Percentiles rank a stretch among this genome's conserved stretches.
phyloP scores from a whole-genome alignment of 2,113 vertebrate species.

The Pithys albifrons region DNA sequence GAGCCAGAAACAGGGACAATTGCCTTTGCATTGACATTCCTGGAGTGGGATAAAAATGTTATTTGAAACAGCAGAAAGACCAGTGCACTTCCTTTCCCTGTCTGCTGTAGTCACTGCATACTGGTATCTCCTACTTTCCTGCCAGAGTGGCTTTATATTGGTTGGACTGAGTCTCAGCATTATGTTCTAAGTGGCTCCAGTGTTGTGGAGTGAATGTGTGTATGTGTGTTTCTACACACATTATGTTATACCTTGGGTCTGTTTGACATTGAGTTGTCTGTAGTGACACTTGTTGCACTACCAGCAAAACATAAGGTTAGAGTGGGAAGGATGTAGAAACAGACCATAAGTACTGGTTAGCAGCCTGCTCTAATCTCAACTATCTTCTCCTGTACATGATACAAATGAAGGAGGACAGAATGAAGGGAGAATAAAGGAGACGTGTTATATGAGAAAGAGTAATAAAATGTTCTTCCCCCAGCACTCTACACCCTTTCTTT shows the following conservation, averaged over 20 bases:
- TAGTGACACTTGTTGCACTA: neutral
- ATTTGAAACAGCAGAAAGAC: neutral
- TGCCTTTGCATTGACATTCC: neutral
- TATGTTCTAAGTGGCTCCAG: neutral
- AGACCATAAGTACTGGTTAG: neutral
- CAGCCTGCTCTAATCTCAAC: neutral
- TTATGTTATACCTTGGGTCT: neutral
- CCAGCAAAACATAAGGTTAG: neutral
- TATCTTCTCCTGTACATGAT: neutral
- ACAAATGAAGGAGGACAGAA: neutral
- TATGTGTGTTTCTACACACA: neutral
- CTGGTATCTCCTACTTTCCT: neutral
- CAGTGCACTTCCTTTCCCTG: neutral
- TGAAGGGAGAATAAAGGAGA: neutral
- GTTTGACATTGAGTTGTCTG: neutral
- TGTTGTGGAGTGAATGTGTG: neutral
- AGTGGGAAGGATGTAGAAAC: neutral
- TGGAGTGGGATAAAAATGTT: neutral
- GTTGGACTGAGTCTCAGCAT: neutral
- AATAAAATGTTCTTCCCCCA: neutral
- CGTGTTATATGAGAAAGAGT: neutral
- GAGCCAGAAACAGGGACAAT: neutral
- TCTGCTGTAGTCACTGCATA: neutral
- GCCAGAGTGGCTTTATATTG: neutral
- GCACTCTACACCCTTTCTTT: neutral